Evolutionary conservation across 1,140 invertebrate species (phyloP).

Genomic region (Cecropterus lyciades): DNA sequence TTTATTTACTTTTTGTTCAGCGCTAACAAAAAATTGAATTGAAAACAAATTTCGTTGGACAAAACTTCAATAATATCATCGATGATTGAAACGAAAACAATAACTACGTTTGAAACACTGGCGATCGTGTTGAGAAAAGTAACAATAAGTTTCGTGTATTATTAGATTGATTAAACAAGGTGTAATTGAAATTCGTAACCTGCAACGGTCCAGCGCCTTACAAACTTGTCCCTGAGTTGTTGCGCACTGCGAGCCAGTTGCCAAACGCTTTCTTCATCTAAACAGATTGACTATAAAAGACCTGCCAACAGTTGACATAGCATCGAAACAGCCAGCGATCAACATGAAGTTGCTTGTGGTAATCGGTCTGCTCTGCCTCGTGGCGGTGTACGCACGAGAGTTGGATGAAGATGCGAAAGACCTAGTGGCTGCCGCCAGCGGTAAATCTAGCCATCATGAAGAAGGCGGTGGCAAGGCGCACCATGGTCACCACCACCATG

Average conservation of each 20-base stretch:
- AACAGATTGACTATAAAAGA: slow-evolving; percentile 69
- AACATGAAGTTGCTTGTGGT: slow-evolving; percentile 73
- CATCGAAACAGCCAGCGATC: slow-evolving; percentile 52
- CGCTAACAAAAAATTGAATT: not conserved
- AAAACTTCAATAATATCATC: slow-evolving; percentile 10
- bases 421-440: slow-evolving; percentile 82
- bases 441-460: slow-evolving; percentile 87
- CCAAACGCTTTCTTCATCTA: slow-evolving; percentile 71
- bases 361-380: slow-evolving; percentile 66
- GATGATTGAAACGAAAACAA: slow-evolving; percentile 3
- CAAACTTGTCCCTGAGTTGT: slow-evolving; percentile 72
- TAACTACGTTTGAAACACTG: not conserved
- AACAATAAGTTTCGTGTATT: slow-evolving; percentile 21
- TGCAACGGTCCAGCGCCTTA: slow-evolving; percentile 62
- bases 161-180: slow-evolving; percentile 43
- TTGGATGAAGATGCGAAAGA: slow-evolving; percentile 65
- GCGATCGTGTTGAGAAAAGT: slow-evolving; percentile 17
- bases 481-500: slow-evolving; percentile 71
- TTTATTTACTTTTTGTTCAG: not conserved
- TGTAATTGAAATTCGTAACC: slow-evolving; percentile 50
- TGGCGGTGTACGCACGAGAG: slow-evolving; percentile 61
- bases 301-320: slow-evolving; percentile 39
- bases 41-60: not conserved
- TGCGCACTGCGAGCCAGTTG: slow-evolving; percentile 51
- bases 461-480: slow-evolving; percentile 85